Base-by-base conservation (phyloP, 2,113 vertebrate species). In the Plecotus auritus region DNA sequence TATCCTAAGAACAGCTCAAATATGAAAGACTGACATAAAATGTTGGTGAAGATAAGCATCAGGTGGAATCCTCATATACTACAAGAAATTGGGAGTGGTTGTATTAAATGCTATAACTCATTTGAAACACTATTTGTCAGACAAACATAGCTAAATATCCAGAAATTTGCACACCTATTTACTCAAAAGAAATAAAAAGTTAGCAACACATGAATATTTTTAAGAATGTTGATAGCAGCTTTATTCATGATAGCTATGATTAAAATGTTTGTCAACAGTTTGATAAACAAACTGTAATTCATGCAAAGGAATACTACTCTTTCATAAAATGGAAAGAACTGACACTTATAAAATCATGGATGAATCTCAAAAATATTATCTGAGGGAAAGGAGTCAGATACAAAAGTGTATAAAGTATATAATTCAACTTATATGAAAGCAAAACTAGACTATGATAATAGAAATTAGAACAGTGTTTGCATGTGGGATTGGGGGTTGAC, bases 361-460 rank as follows among this genome's bases (percentile, higher is more conserved):
- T 37, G 30, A 66, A 45, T 76, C 30, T 91, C 14, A 93, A 73
- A 94, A 76, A 37, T 20, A 59, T 56, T 67, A 73, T 54, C 6
- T 49, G n/a, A 54, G 28, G 67, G 42, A 92, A 51, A 72, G 35
- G 59, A 74, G 6, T 8, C 28, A 83, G 49, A 64, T 2, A 2
- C 17, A 22, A 76, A 76, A 67, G 2, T 51, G 1, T n/a, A n/a
- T 16, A 59, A 26, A 61, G 4, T 16, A 2, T 51, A 9, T 56
- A 49, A 91, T 69, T 70, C 16, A 26, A 42, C 12, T 73, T 80
- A 37, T 20, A 30, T 42, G 10, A 81, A 83, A 32, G 26, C 59
- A 91, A 78, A 72, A 4, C 23, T n/a, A 82, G 32, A 45, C 32
- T 76, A 22, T 72, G 56, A 5, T 8, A 12, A 74, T 5, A 72